phyloP scores from a whole-genome alignment of 64 coral and sea anemone genomes.

The Porites australiensis region DNA sequence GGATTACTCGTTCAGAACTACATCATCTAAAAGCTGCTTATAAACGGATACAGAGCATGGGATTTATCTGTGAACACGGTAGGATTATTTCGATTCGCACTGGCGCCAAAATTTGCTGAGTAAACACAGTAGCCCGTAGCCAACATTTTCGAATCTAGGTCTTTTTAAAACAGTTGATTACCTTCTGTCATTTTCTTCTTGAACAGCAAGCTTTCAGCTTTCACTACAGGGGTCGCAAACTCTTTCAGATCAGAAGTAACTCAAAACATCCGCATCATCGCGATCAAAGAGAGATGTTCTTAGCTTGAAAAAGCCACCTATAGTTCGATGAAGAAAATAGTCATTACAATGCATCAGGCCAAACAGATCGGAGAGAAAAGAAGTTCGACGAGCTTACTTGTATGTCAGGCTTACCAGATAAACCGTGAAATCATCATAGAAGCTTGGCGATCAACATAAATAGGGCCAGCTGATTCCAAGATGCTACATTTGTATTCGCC shows the following conservation, averaged over 20 bases:
- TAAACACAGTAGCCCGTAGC: background rate
- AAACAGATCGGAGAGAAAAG: background rate
- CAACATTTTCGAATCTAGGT: background rate
- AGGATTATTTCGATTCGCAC: too few relatives aligned
- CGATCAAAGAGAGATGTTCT: too few relatives aligned
- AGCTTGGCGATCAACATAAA: background rate
- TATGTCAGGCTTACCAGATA: background rate
- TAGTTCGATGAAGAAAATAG: background rate
- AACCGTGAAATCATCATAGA: background rate
- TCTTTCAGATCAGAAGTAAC: too few relatives aligned
- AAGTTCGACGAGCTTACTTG: background rate
- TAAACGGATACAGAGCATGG: too few relatives aligned
- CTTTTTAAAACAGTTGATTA: background rate
- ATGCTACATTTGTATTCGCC: background rate
- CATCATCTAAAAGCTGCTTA: background rate
- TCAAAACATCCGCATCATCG: too few relatives aligned
- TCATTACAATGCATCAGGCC: background rate
- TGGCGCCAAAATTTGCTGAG: background rate
- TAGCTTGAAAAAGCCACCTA: background rate
- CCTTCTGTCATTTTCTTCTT: conserved; percentile 18
- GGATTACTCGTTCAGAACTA: background rate
- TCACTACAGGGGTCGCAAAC: too few relatives aligned
- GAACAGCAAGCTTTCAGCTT: too few relatives aligned
- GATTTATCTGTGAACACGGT: too few relatives aligned
- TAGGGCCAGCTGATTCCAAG: background rate